Conservation (phyloP, 2,797 vertebrate genomes). For the Mus caroli region DNA sequence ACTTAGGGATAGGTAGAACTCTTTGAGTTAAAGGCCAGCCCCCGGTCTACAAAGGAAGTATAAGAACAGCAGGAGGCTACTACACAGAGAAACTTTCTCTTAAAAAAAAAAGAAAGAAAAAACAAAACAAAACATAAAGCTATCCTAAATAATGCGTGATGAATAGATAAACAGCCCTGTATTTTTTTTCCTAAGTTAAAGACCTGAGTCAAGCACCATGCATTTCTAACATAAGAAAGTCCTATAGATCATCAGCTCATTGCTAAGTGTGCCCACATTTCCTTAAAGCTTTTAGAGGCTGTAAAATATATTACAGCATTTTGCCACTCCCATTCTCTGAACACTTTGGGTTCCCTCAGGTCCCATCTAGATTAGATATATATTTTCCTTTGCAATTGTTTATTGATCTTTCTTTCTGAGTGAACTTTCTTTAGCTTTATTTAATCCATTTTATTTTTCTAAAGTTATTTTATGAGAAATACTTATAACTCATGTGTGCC, state of each 20-base stretch:
- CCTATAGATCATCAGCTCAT: background rate
- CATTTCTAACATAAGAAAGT: background rate
- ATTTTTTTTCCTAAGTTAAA: background rate
- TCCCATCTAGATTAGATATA: background rate
- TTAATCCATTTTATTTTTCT: conserved; percentile 46
- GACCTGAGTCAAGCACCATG: background rate
- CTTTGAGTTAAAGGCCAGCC: background rate
- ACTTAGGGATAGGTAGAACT: background rate
- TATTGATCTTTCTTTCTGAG: conserved; percentile 51
- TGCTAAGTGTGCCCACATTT: background rate
- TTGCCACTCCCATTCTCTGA: background rate
- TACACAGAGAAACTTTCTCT: background rate
- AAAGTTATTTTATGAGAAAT: conserved; percentile 50
- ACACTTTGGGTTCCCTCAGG: background rate
- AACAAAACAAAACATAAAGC: background rate
- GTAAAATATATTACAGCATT: background rate
- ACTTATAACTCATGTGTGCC: conserved; percentile 20
- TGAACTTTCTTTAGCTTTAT: conserved; percentile 53
- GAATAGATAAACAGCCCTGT: background rate
- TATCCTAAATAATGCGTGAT: background rate
- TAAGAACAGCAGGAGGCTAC: background rate
- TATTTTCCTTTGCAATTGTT: conserved; percentile 51
- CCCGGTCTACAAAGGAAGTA: background rate
- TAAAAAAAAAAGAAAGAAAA: background rate
- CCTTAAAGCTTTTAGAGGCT: conserved; percentile 8